Evolutionary conservation across 92 coral and sea anemone genomes (phyloP), one percentile per base, ranked within the genome.

Genomic region (Porites evermanni): DNA sequence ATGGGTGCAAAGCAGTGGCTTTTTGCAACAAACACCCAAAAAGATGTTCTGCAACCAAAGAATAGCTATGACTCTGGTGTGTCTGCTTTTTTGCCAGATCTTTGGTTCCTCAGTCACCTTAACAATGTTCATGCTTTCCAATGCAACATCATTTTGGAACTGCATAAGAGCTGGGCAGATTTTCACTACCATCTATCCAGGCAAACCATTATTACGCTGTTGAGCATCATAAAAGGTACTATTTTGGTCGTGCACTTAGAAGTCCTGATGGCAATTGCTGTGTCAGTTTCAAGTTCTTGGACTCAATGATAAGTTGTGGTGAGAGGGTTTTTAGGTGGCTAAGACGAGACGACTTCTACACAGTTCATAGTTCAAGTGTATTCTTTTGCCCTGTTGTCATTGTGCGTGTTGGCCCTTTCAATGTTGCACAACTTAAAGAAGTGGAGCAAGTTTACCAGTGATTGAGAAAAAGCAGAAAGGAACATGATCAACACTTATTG

Each of bases 1-100:
- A 74, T 91, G 44, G 89, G 81, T 50, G 65, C 23, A 12, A 52
- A 82, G 11, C 81, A 88, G 78, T 83, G 94, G 87, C 44, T 32
- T 50, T 82, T 84, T 32, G 68, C 60, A 52, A 54, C 75, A 8
- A 86, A 86, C 79, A 51, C 79, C 64, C 73, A 67, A 14, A 64
- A 74, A 38, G 88, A 84, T 67, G 63, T 78, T 52, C 89, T 80
- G 11, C 95, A 92, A 85, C 92, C 78, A 72, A 63, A 65, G 29
- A 91, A 88, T 74, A 80, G 19, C 32, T 88, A n/a, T 76, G 88
- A 92, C 81, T 92, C 90, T 85, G 95, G 90, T 60, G 90, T 88
- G 20, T 78, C 77, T 79, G 87, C 83, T 58, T 88, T 18, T 91
- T 64, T 72, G 87, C 94, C 10, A 70, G 78, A 52, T 64, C 59